Percentiles rank a stretch among this genome's conserved stretches.
Conservation (phyloP, 37 sponge, comb jelly and placozoan genomes). For the Chondrilla cf. caribensis region DNA sequence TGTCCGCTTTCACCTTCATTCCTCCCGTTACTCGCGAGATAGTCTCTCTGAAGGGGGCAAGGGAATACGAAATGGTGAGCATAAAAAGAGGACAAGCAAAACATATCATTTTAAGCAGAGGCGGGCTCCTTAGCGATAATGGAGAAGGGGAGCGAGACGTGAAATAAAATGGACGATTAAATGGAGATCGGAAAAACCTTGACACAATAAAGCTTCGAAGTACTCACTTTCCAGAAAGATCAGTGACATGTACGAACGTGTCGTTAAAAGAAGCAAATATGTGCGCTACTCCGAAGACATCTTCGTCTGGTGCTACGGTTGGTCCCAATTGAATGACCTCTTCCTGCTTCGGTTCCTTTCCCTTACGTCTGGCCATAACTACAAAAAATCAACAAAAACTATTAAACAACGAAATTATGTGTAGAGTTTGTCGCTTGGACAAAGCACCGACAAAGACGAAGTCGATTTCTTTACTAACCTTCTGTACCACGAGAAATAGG, state of each 20-base stretch:
- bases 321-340: conserved; percentile 91
- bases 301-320: conserved; percentile 88
- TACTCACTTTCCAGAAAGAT: conserved; percentile 90
- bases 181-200: neutral
- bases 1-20: conserved; percentile 99
- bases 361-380: conserved; percentile 85
- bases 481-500: neutral
- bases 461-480: neutral
- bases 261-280: conserved; percentile 99
- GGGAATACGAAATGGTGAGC: no score
- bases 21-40: conserved; percentile 98
- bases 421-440: neutral
- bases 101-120: neutral
- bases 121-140: no score
- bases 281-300: conserved; percentile 98
- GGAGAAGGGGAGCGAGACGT: no score
- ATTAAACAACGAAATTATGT: neutral
- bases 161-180: neutral
- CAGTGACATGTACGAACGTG: conserved; percentile 99
- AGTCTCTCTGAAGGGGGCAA: conserved; percentile 86
- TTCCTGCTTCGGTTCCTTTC: conserved; percentile 76
- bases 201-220: neutral
- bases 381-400: neutral
- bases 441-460: neutral
- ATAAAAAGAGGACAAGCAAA: neutral